Conservation (phyloP, 2,797 vertebrate species). For the Xenopus petersii region DNA sequence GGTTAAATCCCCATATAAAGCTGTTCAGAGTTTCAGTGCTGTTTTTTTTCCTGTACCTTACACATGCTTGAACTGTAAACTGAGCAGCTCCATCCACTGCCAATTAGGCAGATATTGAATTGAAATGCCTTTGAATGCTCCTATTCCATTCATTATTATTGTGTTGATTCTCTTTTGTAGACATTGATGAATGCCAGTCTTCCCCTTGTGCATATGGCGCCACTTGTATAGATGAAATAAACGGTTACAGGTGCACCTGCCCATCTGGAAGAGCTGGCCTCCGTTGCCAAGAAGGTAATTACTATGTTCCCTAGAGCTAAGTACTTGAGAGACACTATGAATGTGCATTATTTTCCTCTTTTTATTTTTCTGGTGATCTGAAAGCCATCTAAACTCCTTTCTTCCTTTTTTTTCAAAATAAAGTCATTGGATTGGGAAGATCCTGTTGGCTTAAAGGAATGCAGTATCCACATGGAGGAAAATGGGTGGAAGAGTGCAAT, state of each 20-base stretch:
- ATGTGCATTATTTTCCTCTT: not conserved
- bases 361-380: slow-evolving; percentile 4
- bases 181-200: slow-evolving; percentile 94
- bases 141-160: slow-evolving; percentile 2
- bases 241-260: slow-evolving; percentile 83
- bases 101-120: not conserved
- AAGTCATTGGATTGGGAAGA: slow-evolving; percentile 81
- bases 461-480: slow-evolving; percentile 79
- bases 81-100: slow-evolving; percentile 7
- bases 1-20: too few species aligned
- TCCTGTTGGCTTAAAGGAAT: slow-evolving; percentile 76
- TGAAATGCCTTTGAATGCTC: too few species aligned
- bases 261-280: slow-evolving; percentile 79
- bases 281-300: slow-evolving; percentile 84
- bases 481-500: slow-evolving; percentile 90
- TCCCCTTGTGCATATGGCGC: slow-evolving; percentile 87
- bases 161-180: slow-evolving; percentile 58
- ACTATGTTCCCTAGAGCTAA: not conserved
- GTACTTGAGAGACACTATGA: not conserved
- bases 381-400: not conserved
- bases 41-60: not conserved
- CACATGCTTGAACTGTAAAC: slow-evolving; percentile 15
- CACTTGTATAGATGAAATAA: slow-evolving; percentile 89
- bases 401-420: not conserved
- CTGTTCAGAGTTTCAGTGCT: not conserved